Base-by-base conservation (phyloP, 2,888 invertebrate genomes). In the Microplitis deprimator region DNA sequence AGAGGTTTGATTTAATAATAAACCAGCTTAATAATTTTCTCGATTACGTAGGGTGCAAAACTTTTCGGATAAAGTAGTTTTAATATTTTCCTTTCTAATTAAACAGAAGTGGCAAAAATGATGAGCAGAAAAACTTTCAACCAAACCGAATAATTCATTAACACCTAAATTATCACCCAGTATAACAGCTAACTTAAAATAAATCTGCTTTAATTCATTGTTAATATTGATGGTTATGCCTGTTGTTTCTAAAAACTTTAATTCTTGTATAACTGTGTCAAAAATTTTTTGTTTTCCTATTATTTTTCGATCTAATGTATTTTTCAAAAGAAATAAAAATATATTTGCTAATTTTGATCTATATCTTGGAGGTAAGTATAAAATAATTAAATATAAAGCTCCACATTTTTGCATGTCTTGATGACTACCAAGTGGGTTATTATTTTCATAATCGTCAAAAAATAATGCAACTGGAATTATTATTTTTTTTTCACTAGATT, bases 21-120 rank as follows among this genome's bases (percentile, higher is more conserved):
- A 29, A 40, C 77, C 73, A 8, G 8, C 29, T 17, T 77, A 65
- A 72, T 83, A 83, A 77, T 79, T 80, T 8, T 67, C 50, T 29
- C 38, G 29, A 17, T 50, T 77, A 17, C 80, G 74, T 5, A 79
- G 20, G 10, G 5, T 38, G 20, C 72, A 72, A 41, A 77, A 17
- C 29, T 72, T 68, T 67, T 81, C 81, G 13, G 50, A 20, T 29
- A 78, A 76, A 38, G 78, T 40, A 10, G 61, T 6, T 60, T 80
- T 13, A 17, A 78, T 77, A 5, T 80, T 41, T 2, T 73, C 39
- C 72, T 77, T 79, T 10, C 65, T 65, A 10, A 79, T 77, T 61
- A 77, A 41, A 79, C 84, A 83, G 64, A 81, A 79, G 8, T 81
- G 69, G 74, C 82, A 82, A 74, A 81, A 81, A 17, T 65, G 17